These are phyloP conservation scores for Cassiopea xamachana DNA, from an alignment of 30 jellyfish, hydroid and myxozoan species.

Conservation along the genomic window DNA sequence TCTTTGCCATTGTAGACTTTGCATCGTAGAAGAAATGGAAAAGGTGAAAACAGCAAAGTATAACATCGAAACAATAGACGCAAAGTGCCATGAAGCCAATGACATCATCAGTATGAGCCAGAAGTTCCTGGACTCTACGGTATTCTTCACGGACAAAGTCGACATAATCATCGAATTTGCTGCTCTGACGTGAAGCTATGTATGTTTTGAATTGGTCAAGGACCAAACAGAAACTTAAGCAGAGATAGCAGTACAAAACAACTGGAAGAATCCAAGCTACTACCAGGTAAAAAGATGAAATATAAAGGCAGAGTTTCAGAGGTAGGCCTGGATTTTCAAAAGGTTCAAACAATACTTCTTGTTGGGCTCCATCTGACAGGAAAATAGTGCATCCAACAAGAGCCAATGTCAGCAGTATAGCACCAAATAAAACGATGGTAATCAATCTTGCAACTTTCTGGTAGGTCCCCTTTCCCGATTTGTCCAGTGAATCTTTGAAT, in stretches of 20 bases:
- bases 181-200: slow-evolving; percentile 17
- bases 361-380: not conserved
- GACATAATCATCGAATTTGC: slow-evolving; percentile 17
- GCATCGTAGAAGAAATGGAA: slow-evolving; percentile 36
- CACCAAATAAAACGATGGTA: not conserved
- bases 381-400: not conserved
- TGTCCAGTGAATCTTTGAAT: slow-evolving; percentile 15
- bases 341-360: slow-evolving; percentile 12
- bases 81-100: slow-evolving; percentile 66
- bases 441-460: not conserved
- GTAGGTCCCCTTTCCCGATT: not conserved
- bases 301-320: not conserved
- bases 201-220: slow-evolving; percentile 49
- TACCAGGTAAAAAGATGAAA: slow-evolving; percentile 2
- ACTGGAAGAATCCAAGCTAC: slow-evolving; percentile 72
- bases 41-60: slow-evolving; percentile 58
- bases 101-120: slow-evolving; percentile 41
- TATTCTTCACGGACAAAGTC: slow-evolving; percentile 46
- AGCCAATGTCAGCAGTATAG: not conserved
- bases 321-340: slow-evolving; percentile 17
- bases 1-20: not conserved
- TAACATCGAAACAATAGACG: slow-evolving; percentile 56
- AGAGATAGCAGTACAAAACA: slow-evolving; percentile 52
- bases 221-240: slow-evolving; percentile 44
- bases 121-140: slow-evolving; percentile 23